Conservation (phyloP, 2,797 vertebrate genomes). For the Peromyscus melanophrys region DNA sequence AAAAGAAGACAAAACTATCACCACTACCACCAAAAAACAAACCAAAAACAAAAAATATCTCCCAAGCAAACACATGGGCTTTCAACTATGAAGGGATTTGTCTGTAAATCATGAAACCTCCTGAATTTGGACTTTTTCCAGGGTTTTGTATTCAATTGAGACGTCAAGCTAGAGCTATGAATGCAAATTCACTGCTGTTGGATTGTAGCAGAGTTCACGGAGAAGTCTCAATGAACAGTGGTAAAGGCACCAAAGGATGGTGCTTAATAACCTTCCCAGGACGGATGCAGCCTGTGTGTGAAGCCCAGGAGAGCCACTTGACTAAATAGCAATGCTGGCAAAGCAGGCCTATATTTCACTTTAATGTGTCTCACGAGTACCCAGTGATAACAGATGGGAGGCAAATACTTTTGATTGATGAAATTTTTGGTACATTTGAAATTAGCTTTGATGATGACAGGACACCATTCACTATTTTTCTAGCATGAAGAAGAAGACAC, state of each 20-base stretch:
- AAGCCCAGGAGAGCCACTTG: background rate
- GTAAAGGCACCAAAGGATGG: background rate
- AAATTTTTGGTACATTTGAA: conserved; percentile 17
- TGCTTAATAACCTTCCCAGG: background rate
- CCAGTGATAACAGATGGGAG: background rate
- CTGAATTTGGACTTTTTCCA: conserved; percentile 35
- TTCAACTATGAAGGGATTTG: background rate
- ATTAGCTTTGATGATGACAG: conserved; percentile 40
- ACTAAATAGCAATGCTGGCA: background rate
- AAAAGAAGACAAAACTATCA: background rate
- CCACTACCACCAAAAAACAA: background rate
- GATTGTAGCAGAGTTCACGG: background rate
- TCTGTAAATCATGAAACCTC: conserved; percentile 35
- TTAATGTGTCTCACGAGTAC: background rate
- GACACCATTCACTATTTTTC: background rate
- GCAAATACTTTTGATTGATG: background rate
- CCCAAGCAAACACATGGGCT: background rate
- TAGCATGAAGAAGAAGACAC: background rate
- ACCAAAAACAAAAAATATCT: background rate
- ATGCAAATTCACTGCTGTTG: background rate
- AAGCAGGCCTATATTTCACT: background rate
- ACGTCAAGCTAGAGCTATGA: conserved; percentile 32
- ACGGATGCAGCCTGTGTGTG: background rate
- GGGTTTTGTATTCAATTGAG: conserved; percentile 49
- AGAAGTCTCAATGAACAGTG: conserved; percentile 34